Base-by-base conservation (phyloP, 2,113 vertebrate genomes). In the Pangasianodon gigas region DNA sequence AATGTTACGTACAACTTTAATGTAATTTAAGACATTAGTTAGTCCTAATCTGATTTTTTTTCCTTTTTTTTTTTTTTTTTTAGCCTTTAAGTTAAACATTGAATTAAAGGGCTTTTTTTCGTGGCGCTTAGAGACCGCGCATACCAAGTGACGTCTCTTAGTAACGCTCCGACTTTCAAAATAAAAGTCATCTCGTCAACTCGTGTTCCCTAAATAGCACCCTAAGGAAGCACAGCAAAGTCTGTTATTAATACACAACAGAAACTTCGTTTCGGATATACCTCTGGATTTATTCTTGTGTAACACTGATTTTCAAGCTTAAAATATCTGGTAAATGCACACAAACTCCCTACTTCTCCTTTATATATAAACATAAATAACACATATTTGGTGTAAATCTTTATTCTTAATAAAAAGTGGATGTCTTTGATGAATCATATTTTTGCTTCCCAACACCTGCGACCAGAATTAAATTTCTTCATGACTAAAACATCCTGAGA, bases 181-280 rank as follows among this genome's bases (percentile, higher is more conserved):
- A 89, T 89, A 89, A 89, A 89, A 74, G 21, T 56, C 77, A 46
- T 69, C 41, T n/a, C 32, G 62, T 11, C 19, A 32, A 52, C n/a
- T 52, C 11, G 46, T 75, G 71, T 16, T 52, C 1, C 13, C 9
- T 16, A 52, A 51, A n/a, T 41, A 32, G 37, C 71, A n/a, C 29
- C 13, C 32, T 54, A 56, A 51, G 37, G 37, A 37, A 37, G 37
- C 37, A 51, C 67, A 14, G 11, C 29, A 11, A 48, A 79, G 44
- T 79, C 3, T 48, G 11, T 79, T 52, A 80, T 80, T 48, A 51
- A 48, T 37, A 58, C 37, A 37, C 37, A 37, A 1, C 37, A 37
- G 1, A 37, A 37, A 37, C 1, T 37, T 37, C 37, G 37, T 37
- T 37, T 37, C 37, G 37, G 37, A 37, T 29, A n/a, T 29, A 71